These are phyloP conservation scores for Adelphocoris suturalis DNA, from an alignment of 2,888 invertebrate genomes.

Conservation along the genomic window DNA sequence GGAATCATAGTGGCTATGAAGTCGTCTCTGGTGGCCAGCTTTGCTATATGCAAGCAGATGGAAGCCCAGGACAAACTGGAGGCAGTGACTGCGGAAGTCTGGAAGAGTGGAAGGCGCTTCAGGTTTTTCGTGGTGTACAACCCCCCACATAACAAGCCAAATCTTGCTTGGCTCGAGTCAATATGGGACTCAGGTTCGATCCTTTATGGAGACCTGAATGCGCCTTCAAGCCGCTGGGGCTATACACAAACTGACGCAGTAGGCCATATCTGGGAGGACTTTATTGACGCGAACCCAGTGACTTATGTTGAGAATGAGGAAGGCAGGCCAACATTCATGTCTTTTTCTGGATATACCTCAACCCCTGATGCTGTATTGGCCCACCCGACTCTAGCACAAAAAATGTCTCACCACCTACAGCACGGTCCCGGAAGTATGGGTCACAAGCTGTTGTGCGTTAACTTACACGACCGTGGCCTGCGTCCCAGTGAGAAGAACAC, in stretches of 20 bases:
- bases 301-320: background rate
- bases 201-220: background rate
- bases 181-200: background rate
- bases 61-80: background rate
- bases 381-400: background rate
- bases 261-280: background rate
- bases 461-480: background rate
- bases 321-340: background rate
- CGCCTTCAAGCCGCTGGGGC: background rate
- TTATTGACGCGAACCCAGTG: background rate
- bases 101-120: background rate
- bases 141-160: background rate
- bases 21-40: background rate
- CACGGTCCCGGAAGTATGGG: background rate
- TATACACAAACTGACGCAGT: background rate
- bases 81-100: background rate
- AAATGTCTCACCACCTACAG: background rate
- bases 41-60: background rate
- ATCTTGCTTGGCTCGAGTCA: background rate
- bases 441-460: background rate
- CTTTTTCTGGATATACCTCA: background rate
- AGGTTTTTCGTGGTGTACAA: background rate
- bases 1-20: constrained; percentile 22
- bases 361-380: background rate
- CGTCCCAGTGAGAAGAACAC: background rate